Percentiles rank a stretch among this genome's conserved stretches.
Evolutionary conservation across 2,888 invertebrate species (phyloP).

Genomic region (Perithous albicinctus): DNA sequence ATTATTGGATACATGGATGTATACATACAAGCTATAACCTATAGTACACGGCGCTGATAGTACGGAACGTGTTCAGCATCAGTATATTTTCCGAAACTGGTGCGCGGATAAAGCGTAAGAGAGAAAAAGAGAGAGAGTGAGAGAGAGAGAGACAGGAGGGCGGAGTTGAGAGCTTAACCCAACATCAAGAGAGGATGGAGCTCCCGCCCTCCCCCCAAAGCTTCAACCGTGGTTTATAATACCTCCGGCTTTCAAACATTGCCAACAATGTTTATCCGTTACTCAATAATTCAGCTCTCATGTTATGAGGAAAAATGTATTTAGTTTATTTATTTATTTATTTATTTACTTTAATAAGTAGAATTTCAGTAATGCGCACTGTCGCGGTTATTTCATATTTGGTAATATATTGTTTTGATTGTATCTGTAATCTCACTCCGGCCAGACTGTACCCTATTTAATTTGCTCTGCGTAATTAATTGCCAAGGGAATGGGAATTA

Average conservation of each 20-base stretch:
- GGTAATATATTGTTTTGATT: slow-evolving; percentile 15
- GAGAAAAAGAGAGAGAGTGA: background rate
- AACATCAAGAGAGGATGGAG: slow-evolving; percentile 41
- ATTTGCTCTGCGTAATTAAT: slow-evolving; percentile 57
- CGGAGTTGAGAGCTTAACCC: slow-evolving; percentile 40
- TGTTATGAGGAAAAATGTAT: slow-evolving; percentile 47
- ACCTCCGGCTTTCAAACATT: slow-evolving; percentile 63
- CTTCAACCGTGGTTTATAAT: slow-evolving; percentile 56
- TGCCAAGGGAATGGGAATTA: slow-evolving; percentile 27
- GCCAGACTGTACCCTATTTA: slow-evolving; percentile 15
- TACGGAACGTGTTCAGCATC: background rate
- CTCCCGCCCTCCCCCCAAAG: slow-evolving; percentile 49
- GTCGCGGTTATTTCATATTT: background rate
- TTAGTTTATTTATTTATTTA: background rate
- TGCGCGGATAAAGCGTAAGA: background rate
- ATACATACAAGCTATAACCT: slow-evolving; percentile 3
- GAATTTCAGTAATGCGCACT: background rate
- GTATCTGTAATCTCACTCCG: slow-evolving; percentile 27
- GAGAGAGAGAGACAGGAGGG: too few relatives aligned
- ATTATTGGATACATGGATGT: slow-evolving; percentile 63
- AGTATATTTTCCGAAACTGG: slow-evolving; percentile 47
- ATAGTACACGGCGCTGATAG: background rate
- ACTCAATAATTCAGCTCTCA: slow-evolving; percentile 59
- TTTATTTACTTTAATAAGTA: background rate
- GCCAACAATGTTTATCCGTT: slow-evolving; percentile 63